Base-by-base conservation (phyloP, 2,888 invertebrate genomes). In the Pantelozetes paolii region DNA sequence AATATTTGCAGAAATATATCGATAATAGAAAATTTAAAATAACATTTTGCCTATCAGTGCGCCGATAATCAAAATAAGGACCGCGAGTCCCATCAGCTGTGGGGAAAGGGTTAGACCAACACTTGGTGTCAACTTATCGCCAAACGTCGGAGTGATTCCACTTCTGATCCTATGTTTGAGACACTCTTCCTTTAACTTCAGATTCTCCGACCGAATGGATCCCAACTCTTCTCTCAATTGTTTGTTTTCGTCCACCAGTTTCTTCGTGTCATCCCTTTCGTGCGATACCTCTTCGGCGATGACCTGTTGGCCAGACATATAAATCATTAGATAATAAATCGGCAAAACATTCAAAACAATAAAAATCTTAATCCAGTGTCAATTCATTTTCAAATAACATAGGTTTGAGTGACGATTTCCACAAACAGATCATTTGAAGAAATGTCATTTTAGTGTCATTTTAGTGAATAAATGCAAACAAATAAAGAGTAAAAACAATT, bases 141-240 rank as follows among this genome's bases (percentile, higher is more conserved):
- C 36, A 26, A 45, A 26, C 5, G 40, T 15, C 0, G 69, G 18
- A 36, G 23, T 42, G 69, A 69, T 69, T 75, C 28, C 67, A 32
- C 50, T 42, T 18, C 36, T 50, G 50, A 75, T 72, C 71, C 75
- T 71, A 69, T 73, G 69, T 18, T 62, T 77, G 28, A 70, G 70
- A 62, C 73, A 59, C 72, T 73, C 73, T 62, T 74, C 91, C 88
- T 90, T 92, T 81, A 94, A 86, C 83, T 88, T 87, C 80, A 91
- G 85, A 85, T 91, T 92, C 84, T 94, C 94, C 84, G 90, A 89
- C 84, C 90, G 87, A 83, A 94, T 85, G 82, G 86, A 86, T 83
- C 88, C 89, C 81, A 90, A 89, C 80, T 90, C 89, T 82, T 90
- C 90, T 81, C 89, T 87, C 81, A 92, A 85, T 82, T 87, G 87